phyloP scores from a whole-genome alignment of 2,888 invertebrate species.

The Elegia similella region DNA sequence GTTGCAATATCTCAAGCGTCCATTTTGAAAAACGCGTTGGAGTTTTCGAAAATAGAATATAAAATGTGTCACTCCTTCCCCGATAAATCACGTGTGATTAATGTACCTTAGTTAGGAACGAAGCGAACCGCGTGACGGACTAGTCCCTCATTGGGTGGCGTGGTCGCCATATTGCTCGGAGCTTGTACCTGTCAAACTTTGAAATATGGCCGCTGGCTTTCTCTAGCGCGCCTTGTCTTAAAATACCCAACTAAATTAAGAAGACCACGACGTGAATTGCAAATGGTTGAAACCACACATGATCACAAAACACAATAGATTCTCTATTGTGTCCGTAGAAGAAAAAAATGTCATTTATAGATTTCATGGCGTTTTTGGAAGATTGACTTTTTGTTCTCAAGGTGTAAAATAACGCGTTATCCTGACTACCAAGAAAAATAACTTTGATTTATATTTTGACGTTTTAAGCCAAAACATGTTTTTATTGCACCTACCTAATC shows the following conservation, averaged over 20 bases:
- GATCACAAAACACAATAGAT: slow-evolving; percentile 19
- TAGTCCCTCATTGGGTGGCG: slow-evolving; percentile 78
- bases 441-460: slow-evolving; percentile 72
- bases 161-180: slow-evolving; percentile 78
- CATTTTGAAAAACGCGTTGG: slow-evolving; percentile 77
- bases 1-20: slow-evolving; percentile 66
- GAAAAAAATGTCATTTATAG: slow-evolving; percentile 32
- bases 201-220: slow-evolving; percentile 73
- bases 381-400: slow-evolving; percentile 64
- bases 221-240: slow-evolving; percentile 76
- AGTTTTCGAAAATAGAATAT: slow-evolving; percentile 80
- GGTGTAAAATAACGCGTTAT: slow-evolving; percentile 59
- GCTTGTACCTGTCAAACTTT: slow-evolving; percentile 81
- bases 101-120: slow-evolving; percentile 70
- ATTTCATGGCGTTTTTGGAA: slow-evolving; percentile 59
- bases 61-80: slow-evolving; percentile 80
- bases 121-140: slow-evolving; percentile 71
- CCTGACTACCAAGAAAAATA: slow-evolving; percentile 50
- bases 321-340: slow-evolving; percentile 22
- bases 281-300: slow-evolving; percentile 31
- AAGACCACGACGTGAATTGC: slow-evolving; percentile 47
- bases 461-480: slow-evolving; percentile 69
- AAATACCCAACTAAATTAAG: slow-evolving; percentile 63
- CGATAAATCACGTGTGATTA: slow-evolving; percentile 79
- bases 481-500: slow-evolving; percentile 50